Conservation (phyloP, 2,797 vertebrate species). For the Aplochiton taeniatus region DNA sequence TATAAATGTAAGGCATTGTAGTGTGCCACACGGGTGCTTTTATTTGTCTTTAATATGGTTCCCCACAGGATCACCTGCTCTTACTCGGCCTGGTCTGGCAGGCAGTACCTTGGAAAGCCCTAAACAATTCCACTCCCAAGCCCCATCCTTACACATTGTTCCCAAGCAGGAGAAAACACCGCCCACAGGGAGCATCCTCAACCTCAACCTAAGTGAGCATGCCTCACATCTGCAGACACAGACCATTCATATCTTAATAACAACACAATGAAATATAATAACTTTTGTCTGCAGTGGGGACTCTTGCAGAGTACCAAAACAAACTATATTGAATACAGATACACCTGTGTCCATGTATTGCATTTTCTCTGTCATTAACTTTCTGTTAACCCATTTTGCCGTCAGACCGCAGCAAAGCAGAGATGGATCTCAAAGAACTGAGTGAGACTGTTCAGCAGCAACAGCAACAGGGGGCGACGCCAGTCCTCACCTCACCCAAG, state of each 20-base stretch:
- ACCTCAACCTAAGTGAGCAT: slow-evolving; percentile 92
- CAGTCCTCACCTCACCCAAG: slow-evolving; percentile 90
- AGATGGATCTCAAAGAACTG: slow-evolving; percentile 96
- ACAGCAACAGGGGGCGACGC: slow-evolving; percentile 70
- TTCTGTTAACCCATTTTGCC: neutral
- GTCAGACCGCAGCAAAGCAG: slow-evolving; percentile 95
- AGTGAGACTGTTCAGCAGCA: slow-evolving; percentile 95
- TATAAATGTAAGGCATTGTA: neutral
- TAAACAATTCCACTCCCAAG: slow-evolving; percentile 87
- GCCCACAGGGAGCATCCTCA: slow-evolving; percentile 92
- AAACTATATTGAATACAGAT: neutral
- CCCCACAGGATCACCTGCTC: slow-evolving; percentile 82
- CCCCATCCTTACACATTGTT: slow-evolving; percentile 69
- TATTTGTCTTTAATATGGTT: slow-evolving; percentile 32
- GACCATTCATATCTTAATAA: no score
- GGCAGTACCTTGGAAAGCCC: slow-evolving; percentile 86
- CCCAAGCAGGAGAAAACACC: slow-evolving; percentile 86
- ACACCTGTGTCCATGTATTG: neutral
- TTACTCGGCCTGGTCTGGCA: slow-evolving; percentile 78
- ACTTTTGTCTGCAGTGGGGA: no score
- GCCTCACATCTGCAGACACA: neutral
- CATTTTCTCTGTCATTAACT: neutral
- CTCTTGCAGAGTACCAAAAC: neutral
- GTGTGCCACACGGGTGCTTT: neutral
- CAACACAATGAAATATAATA: no score